Evolutionary conservation across 2,888 invertebrate genomes (phyloP).

Genomic region (Panzeria rudis): DNA sequence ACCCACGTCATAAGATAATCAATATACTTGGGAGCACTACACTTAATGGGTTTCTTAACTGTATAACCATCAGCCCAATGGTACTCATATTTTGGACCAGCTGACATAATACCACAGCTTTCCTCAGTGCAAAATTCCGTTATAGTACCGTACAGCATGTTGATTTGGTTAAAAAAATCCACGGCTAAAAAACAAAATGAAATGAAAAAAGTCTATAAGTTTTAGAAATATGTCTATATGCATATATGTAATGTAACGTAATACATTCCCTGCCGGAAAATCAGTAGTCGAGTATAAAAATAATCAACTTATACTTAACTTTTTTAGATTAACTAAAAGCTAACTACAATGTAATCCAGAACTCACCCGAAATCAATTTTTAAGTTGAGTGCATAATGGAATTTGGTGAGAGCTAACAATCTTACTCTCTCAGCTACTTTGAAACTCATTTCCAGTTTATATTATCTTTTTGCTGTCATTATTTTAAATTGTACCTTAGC

Average conservation of each 20-base stretch:
- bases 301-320: no score
- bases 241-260: not conserved
- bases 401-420: no score
- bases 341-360: no score
- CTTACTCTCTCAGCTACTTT: no score
- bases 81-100: conserved; percentile 99
- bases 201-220: not conserved
- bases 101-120: conserved; percentile 98
- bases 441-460: no score
- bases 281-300: no score
- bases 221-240: not conserved
- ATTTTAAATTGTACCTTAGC: no score
- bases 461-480: no score
- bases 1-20: conserved; percentile 99
- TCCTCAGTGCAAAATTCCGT: conserved; percentile 99
- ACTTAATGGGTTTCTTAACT: conserved; percentile 99
- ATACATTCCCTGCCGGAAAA: no score
- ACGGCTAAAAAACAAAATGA: conserved; percentile 88
- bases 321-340: no score
- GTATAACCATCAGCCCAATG: conserved; percentile 99
- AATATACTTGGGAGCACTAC: conserved; percentile 99
- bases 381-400: no score
- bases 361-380: no score
- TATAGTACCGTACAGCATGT: conserved; percentile 99
- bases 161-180: conserved; percentile 99